Base-by-base conservation (phyloP, 2,888 invertebrate species). In the Galeruca laticollis region DNA sequence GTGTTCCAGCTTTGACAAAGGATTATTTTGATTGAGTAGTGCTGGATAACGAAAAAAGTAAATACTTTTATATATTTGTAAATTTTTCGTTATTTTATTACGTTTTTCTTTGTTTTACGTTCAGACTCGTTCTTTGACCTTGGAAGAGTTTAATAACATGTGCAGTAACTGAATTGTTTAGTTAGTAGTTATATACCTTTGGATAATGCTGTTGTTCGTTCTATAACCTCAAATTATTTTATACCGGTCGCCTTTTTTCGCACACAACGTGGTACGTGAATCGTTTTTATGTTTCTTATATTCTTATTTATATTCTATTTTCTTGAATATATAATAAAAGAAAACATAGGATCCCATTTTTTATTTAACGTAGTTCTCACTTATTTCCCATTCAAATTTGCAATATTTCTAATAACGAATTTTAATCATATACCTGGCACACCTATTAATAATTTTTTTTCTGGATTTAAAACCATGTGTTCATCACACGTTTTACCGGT, bases 1-100 rank as follows among this genome's bases (percentile, higher is more conserved):
- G 71, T 70, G 74, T 60, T 47, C 65, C 57, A 57, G 60, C 64
- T 69, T 33, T 65, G 54, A 74, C 73, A 73, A 64, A 71, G 74
- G 72, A 74, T 74, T 69, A 64, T 59, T 59, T 69, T 64, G 68
- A 68, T 61, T 64, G 61, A 62, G 64, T 54, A 65, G 64, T 65
- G 68, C 68, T 67, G 74, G 74, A 70, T 68, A 63, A 70, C 72
- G 62, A 70, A 70, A 72, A 71, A 74, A 74, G 74, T 74, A 74
- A 72, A 68, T 74, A 74, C 21, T 61, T 69, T 73, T 59, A 57
- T 72, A 35, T 56, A 64, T 56, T 63, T 60, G 40, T 49, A 26
- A 26, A 51, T 65, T 61, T 60, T 57, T 66, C 69, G 69, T 66
- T 66, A 56, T 21, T 43, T 43, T 47, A 20, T 35, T 54, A 13